Conservation (phyloP, 2,797 vertebrate species). For the Trematomus bernacchii region DNA sequence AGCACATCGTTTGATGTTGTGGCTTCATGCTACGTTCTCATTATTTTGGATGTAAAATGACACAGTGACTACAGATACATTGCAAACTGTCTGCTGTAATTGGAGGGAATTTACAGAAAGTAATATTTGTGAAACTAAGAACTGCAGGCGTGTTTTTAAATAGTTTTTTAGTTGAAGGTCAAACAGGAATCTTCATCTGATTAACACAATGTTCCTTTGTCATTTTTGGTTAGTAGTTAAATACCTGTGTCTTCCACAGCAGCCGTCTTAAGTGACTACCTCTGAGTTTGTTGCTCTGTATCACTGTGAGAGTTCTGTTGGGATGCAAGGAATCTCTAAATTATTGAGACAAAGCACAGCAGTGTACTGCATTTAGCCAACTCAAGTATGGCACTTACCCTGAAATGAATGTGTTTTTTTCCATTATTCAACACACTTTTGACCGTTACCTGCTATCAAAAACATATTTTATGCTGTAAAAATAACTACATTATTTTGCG, state of each 20-base stretch:
- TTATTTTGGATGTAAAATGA: slow-evolving; percentile 58
- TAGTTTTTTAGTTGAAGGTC: slow-evolving; percentile 23
- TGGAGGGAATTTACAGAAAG: slow-evolving; percentile 38
- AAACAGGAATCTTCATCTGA: slow-evolving; percentile 20
- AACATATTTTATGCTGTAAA: too few relatives aligned
- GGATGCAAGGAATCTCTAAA: slow-evolving; percentile 12
- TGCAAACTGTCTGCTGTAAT: slow-evolving; percentile 58
- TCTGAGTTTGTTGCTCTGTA: not conserved
- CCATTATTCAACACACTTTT: too few relatives aligned
- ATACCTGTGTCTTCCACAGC: not conserved
- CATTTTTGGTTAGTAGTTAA: slow-evolving; percentile 28
- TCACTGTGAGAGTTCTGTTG: slow-evolving; percentile 9
- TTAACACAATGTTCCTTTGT: slow-evolving; percentile 30
- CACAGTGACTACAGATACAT: slow-evolving; percentile 45
- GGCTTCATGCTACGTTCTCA: slow-evolving; percentile 42
- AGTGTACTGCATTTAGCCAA: slow-evolving; percentile 4
- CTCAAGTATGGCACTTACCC: slow-evolving; percentile 1
- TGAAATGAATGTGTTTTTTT: not conserved
- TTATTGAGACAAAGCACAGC: slow-evolving; percentile 26
- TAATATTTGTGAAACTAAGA: slow-evolving; percentile 38
- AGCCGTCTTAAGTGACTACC: not conserved
- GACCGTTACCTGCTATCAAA: too few relatives aligned
- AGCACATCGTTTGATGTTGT: slow-evolving; percentile 57
- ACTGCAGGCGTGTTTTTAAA: slow-evolving; percentile 27
- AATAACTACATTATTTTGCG: too few relatives aligned